Conservation (phyloP, 1,140 invertebrate genomes). For the Scaptomyza montana region DNA sequence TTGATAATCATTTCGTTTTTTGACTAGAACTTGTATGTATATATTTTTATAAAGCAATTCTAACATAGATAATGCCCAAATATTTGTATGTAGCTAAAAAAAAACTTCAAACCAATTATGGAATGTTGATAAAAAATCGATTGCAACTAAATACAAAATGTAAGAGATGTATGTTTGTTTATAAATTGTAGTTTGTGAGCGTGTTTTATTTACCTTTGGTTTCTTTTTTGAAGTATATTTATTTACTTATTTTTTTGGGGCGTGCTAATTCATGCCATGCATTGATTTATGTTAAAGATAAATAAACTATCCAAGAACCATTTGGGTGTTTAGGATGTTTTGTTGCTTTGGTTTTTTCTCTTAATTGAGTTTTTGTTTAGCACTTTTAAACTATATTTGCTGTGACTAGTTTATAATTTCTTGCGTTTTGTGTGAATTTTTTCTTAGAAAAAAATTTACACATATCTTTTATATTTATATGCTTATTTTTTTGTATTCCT, state of each 20-base stretch:
- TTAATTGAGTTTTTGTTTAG: constrained; percentile 33
- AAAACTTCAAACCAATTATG: constrained; percentile 13
- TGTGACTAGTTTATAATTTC: constrained; percentile 64
- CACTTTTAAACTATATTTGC: constrained; percentile 62
- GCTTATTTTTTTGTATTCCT: constrained; percentile 13
- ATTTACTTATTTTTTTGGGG: constrained; percentile 19
- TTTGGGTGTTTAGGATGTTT: constrained; percentile 24
- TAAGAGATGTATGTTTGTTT: neutral
- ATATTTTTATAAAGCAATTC: constrained; percentile 38
- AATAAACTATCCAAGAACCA: constrained; percentile 64
- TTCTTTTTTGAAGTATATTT: constrained; percentile 16
- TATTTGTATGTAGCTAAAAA: constrained; percentile 2
- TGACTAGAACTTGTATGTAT: constrained; percentile 53
- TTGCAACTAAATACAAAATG: constrained; percentile 31
- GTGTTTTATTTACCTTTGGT: constrained; percentile 7
- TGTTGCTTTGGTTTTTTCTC: constrained; percentile 20
- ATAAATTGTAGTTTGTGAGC: constrained; percentile 5
- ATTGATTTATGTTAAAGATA: constrained; percentile 47
- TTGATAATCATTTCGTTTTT: constrained; percentile 40
- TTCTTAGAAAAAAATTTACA: constrained; percentile 54
- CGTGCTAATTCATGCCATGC: constrained; percentile 63
- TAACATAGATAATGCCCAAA: constrained; percentile 33
- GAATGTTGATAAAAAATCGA: constrained; percentile 27
- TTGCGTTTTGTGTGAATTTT: constrained; percentile 48
- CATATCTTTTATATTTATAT: constrained; percentile 27